Evolutionary conservation across 2,797 vertebrate genomes (phyloP).

Genomic region (Enteromius mattozi): DNA sequence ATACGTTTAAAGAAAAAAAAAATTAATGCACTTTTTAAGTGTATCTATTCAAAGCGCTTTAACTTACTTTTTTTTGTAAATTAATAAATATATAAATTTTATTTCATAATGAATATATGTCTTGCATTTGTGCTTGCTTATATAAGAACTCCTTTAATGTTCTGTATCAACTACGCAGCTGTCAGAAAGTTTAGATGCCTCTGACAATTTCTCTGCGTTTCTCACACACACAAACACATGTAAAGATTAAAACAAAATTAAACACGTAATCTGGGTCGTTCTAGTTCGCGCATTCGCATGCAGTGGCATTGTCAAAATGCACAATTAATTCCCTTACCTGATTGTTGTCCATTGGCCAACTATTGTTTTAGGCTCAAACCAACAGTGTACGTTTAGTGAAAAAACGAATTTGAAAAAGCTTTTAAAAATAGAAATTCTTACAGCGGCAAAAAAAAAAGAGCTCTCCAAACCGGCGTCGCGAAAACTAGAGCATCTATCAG

Average conservation of each 20-base stretch:
- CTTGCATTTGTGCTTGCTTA: not conserved
- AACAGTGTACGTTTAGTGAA: not conserved
- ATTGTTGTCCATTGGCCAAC: conserved; percentile 5
- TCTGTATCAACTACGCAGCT: not conserved
- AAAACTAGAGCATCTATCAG: not conserved
- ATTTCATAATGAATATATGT: not conserved
- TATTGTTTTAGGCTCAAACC: not conserved
- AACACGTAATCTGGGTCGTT: not conserved
- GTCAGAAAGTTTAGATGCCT: not conserved
- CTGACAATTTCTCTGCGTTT: not conserved
- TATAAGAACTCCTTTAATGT: not conserved
- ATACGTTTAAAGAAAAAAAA: not conserved
- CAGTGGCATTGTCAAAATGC: conserved; percentile 7
- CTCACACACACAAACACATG: not conserved
- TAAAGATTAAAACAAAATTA: not conserved
- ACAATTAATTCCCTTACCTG: conserved; percentile 33
- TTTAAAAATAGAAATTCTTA: not conserved
- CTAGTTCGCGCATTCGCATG: not conserved
- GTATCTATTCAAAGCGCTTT: not conserved
- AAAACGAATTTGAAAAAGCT: not conserved
- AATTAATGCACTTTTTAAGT: too few species aligned
- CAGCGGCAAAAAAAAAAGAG: not conserved
- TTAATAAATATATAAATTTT: not conserved
- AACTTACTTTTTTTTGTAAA: not conserved
- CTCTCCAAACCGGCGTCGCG: conserved; percentile 56